Base-by-base conservation (phyloP, 2,888 invertebrate genomes). In the Julus scanicus region DNA sequence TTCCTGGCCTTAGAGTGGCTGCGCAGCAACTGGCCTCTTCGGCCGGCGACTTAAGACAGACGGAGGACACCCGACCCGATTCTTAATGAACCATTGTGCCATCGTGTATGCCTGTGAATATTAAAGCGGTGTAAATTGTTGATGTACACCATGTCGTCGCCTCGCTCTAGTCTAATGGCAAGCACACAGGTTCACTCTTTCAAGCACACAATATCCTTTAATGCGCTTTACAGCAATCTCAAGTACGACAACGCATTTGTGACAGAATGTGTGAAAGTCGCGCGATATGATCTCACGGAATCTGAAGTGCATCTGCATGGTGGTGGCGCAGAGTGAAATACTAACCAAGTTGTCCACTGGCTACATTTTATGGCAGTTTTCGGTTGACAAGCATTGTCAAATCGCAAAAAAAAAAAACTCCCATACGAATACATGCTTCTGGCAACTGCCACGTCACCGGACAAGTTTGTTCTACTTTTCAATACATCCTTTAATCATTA, bases 211-310 rank as follows among this genome's bases (percentile, higher is more conserved):
- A 71, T 29, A 71, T 9, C 2, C 20, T 71, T 71, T 71, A 71
- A 71, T 71, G 71, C 71, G 71, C 71, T 71, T 29, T 71, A 71
- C 71, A 71, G 20, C 29, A 71, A 71, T 71, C 71, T 71, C 71
- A 71, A 71, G 71, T 71, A 71, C 71, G n/a, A 71, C 71, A 29
- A 71, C 71, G 71, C 71, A 29, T 71, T 71, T 71, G 29, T 29
- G 71, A 71, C 71, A 71, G 63, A 63, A 71, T 71, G 71, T 71
- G 29, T 29, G 71, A 71, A 71, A n/a, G 71, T 71, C 8, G 71
- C 71, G 71, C 29, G 29, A 71, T 29, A 71, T 71, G 71, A 71
- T 71, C 29, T 63, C 63, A n/a, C 20, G 8, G 71, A 71, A 71
- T 71, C 29, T 9, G 29, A 71, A 71, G 8, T n/a, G 20, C 29